Base-by-base conservation (phyloP, 2,113 vertebrate genomes). In the Otocyon megalotis region DNA sequence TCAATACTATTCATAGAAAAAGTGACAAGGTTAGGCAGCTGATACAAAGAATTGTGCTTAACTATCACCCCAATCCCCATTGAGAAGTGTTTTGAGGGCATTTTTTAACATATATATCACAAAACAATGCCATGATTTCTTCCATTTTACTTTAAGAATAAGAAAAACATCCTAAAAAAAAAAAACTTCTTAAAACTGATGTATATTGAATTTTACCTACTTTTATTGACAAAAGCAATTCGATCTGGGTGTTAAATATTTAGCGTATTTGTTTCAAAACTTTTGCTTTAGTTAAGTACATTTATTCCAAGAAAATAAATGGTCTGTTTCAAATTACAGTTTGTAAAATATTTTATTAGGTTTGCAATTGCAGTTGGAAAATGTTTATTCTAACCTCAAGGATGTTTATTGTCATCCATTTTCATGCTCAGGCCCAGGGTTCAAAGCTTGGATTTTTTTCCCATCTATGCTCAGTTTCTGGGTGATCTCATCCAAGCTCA, bases 141-240 rank as follows among this genome's bases (percentile, higher is more conserved):
- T 84, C 53, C 65, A 81, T 90, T n/a, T 92, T 80, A 77, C 67
- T 77, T 72, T 82, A 83, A 95, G 3, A 15, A 48, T 54, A 74
- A 92, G 37, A 83, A 93, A 90, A 94, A 43, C n/a, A 58, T 83
- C 37, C 35, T 71, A 32, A 71, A 67, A 63, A 43, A 43, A n/a
- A 80, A 93, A 90, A 94, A 43, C n/a, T 63, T 83, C 37, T 32
- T 71, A 32, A 71, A 67, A 63, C 7, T 65, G 8, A 71, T 62
- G 50, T 71, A 89, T 14, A 77, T 53, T 86, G 77, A 77, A 72
- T 48, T 97, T 96, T 87, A 96, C 43, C 77, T 93, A 92, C 4
- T 71, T 48, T 91, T 79, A 95, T 32, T 69, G n/a, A 84, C 26
- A 81, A 74, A 91, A 94, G 60, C 26, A 95, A 86, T 54, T 35